Evolutionary conservation across 2,888 invertebrate species (phyloP).

Genomic region (Euclidia mi): DNA sequence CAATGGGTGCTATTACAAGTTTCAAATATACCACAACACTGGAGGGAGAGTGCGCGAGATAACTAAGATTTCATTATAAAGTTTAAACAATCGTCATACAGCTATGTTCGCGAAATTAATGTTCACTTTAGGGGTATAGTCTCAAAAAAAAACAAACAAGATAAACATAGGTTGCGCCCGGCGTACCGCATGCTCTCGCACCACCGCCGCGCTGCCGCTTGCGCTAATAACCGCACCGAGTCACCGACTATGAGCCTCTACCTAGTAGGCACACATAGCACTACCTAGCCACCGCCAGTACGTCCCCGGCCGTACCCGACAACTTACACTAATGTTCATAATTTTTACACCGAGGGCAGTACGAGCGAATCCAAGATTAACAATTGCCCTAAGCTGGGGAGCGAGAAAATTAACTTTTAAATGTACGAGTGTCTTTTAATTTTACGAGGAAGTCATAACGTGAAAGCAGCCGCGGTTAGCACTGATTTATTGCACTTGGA

Average conservation of each 20-base stretch:
- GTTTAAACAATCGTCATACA: conserved; percentile 39
- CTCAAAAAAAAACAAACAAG: conserved; percentile 53
- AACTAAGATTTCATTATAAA: conserved; percentile 50
- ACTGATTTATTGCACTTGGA: conserved; percentile 88
- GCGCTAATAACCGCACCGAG: no score
- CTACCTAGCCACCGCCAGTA: no score
- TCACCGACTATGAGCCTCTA: no score
- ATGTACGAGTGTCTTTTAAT: no score
- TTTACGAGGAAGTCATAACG: conserved; percentile 89
- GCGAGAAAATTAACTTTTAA: conserved; percentile 89
- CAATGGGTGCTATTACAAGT: conserved; percentile 11
- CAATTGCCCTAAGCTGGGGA: conserved; percentile 83
- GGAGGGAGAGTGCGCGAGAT: conserved; percentile 17
- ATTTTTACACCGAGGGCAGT: conserved; percentile 71
- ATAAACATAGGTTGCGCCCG: conserved; percentile 47
- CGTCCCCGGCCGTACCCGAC: conserved; percentile 20
- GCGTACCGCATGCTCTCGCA: conserved; percentile 4
- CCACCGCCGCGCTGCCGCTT: no score
- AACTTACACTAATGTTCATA: conserved; percentile 71
- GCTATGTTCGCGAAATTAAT: conserved; percentile 46
- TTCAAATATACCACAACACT: conserved; percentile 25
- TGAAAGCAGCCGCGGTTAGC: conserved; percentile 88
- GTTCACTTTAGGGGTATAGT: conserved; percentile 46
- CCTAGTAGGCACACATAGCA: no score
- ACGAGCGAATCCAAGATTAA: conserved; percentile 84